Base-by-base conservation (phyloP, 2,888 invertebrate genomes). In the Trichogramma evanescens region DNA sequence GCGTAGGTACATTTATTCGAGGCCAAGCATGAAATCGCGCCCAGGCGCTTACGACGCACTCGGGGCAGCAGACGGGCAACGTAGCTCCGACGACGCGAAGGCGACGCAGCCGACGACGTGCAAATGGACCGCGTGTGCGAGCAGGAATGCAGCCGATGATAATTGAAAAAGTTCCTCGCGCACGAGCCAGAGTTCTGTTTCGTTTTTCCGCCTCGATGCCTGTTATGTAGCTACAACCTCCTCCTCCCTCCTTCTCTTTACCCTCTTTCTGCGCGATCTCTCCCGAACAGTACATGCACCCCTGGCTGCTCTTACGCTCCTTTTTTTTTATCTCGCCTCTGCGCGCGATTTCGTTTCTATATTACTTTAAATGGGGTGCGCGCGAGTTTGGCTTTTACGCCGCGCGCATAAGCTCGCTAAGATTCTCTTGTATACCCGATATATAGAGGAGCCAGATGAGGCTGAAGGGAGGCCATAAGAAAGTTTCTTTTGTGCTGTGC, bases 121-220 rank as follows among this genome's bases (percentile, higher is more conserved):
- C 55, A 62, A 62, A 62, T 62, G 62, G 62, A 62, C 53, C 62
- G 62, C 46, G 40, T 6, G 40, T 10, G 42, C 41, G 40, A 9
- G 6, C 41, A 53, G 52, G 63, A 61, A 64, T 63, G 62, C 59
- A 57, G 26, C 26, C 56, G 61, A 66, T 64, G 52, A 65, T 67
- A 64, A 67, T 66, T 66, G 67, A 68, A 67, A 66, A 68, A 68
- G 58, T 66, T 68, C 51, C 26, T 26, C 26, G 26, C 26, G 38
- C 9, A 6, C 42, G 8, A 9, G 8, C n/a, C 40, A n/a, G 26
- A 26, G 6, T 46, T 55, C 46, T 43, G 56, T 49, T 58, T 63
- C 63, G 60, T 61, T 61, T 58, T 62, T 54, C 41, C 59, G 56
- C 62, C 56, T 39, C 59, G 50, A 46, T 26, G 8, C 59, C 40